Percentiles rank a stretch among this genome's conserved stretches.
Conservation (phyloP, 2,113 vertebrate genomes). For the Eidolon helvum region DNA sequence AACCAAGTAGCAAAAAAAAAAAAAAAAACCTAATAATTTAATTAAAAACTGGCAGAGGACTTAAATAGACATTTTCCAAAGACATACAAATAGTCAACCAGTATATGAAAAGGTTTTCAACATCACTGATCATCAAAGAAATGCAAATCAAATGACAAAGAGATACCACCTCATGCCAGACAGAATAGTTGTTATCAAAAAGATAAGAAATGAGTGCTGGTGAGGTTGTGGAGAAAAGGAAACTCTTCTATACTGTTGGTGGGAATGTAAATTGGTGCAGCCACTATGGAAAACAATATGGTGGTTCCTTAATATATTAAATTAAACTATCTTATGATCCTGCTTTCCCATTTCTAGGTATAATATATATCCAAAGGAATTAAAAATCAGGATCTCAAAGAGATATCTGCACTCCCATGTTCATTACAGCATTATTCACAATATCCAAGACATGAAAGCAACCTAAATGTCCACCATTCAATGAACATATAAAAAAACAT, state of each 20-base stretch:
- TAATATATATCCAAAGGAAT: neutral
- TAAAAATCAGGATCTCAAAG: neutral
- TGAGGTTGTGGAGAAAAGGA: neutral
- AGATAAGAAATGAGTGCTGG: neutral
- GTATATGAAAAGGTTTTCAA: neutral
- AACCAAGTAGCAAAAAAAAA: neutral
- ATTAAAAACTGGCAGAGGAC: neutral
- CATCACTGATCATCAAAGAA: neutral
- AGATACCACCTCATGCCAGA: neutral
- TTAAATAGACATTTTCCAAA: neutral
- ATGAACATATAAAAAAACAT: neutral
- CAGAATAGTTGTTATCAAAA: neutral
- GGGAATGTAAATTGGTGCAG: neutral
- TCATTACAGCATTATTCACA: neutral
- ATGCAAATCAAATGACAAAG: neutral
- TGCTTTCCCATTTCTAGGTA: neutral
- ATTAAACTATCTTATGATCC: neutral
- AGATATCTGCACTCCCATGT: neutral
- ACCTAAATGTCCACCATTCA: neutral
- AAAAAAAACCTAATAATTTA: neutral
- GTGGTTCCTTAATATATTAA: neutral
- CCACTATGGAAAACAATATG: neutral
- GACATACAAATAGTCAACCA: neutral
- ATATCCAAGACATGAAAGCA: neutral
- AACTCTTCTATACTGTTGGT: neutral